phyloP scores from a whole-genome alignment of 1,140 invertebrate species.

The Araneus ventricosus region DNA sequence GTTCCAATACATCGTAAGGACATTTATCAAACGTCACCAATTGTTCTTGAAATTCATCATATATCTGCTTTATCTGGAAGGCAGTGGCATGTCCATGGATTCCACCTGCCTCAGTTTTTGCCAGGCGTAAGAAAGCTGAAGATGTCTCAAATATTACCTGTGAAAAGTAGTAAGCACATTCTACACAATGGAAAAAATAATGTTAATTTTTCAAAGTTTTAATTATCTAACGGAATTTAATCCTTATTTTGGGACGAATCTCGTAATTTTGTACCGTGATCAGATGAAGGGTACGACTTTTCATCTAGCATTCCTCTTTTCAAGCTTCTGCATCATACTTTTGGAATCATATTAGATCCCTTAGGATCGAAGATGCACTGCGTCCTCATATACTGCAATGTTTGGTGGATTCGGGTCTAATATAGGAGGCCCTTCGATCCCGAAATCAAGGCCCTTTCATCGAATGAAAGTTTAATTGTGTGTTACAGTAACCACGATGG shows the following conservation, averaged over 20 bases:
- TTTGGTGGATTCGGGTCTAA: too few relatives aligned
- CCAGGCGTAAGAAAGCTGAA: slow-evolving; percentile 95
- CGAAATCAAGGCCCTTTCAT: too few relatives aligned
- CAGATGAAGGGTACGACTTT: too few relatives aligned
- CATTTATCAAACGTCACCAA: slow-evolving; percentile 92
- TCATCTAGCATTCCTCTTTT: too few relatives aligned
- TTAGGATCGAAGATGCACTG: too few relatives aligned
- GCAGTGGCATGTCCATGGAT: slow-evolving; percentile 91
- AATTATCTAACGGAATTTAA: not conserved
- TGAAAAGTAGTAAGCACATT: slow-evolving; percentile 77
- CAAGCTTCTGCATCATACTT: too few relatives aligned
- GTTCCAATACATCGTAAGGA: slow-evolving; percentile 91
- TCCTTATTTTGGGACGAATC: not conserved
- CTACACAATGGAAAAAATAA: not conserved
- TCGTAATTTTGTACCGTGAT: not conserved
- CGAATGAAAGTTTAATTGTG: too few relatives aligned
- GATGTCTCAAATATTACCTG: slow-evolving; percentile 95
- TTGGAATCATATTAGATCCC: too few relatives aligned
- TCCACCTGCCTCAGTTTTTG: slow-evolving; percentile 97
- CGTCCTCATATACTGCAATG: too few relatives aligned
- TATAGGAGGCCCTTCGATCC: too few relatives aligned
- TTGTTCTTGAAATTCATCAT: slow-evolving; percentile 92
- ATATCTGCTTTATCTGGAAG: slow-evolving; percentile 85
- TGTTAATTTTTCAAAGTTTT: not conserved
- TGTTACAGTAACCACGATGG: too few relatives aligned